Evolutionary conservation across 2,888 invertebrate genomes (phyloP), one percentile per base, ranked within the genome.

Genomic region (Deilephila elpenor): DNA sequence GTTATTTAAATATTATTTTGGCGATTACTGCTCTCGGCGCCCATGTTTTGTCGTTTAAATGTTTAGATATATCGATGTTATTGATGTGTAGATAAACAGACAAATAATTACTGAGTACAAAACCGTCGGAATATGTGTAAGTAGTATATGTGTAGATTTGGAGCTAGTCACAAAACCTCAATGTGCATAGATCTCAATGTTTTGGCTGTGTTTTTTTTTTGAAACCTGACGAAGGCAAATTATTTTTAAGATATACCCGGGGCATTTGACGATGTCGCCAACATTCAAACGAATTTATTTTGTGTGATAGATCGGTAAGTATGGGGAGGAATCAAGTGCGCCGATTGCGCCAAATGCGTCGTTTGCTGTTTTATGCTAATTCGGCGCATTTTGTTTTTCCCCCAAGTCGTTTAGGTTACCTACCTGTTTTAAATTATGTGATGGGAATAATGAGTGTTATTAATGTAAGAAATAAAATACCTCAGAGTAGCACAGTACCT

Each of bases 171-270:
- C 34, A 14, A 56, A 67, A 56, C 32, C 14, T 82, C 75, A 82
- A 74, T 81, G 81, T 80, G 78, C 74, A 77, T 88, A 86, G 91
- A 92, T 93, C 92, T 93, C 92, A 83, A 81, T 89, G 84, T 91
- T 86, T 86, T 78, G 93, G 93, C 93, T 93, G 93, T 93, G 93
- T 91, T 88, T 83, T 82, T 80, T 88, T 86, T 78, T 78, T 44
- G 11, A 44, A 81, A 61, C 37, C 53, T 71, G 37, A 62, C 51
- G 53, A 70, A 73, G 73, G 64, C 17, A 67, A 51, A 51, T 67
- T 67, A 67, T 67, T 67, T 67, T 74, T 60, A 78, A 78, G 67
- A 17, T 51, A 37, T 37, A 67, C 67, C 44, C 20, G 44, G 67
- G 4, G 67, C 51, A 51, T 67, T 51, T 29, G 17, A n/a, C 67